Base-by-base conservation (phyloP, 1,140 invertebrate species). In the Bilobella aurantiaca region DNA sequence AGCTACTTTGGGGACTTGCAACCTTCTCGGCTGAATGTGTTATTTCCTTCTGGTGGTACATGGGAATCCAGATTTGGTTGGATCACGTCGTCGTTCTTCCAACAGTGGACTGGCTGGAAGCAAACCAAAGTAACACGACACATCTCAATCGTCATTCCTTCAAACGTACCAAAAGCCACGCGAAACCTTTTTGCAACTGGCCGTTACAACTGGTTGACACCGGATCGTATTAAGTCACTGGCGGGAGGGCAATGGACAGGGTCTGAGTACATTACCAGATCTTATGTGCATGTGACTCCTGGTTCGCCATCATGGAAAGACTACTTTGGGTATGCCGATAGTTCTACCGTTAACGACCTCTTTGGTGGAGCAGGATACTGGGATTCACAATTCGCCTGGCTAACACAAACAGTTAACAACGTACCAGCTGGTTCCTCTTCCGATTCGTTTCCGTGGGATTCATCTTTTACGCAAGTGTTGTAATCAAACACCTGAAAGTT, bases 181-280 rank as follows among this genome's bases (percentile, higher is more conserved):
- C 5, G 3, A 3, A 21, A 3, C 3, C 32, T 34, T 18, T 62
- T 62, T 62, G 25, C 3, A 46, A 42, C 29, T 62, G 59, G 59
- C 3, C 59, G 16, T n/a, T 3, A 42, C 3, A 62, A 62, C 32
- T 62, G 59, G 59, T 27, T 62, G 23, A 62, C 59, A 3, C 59
- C 59, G 23, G 59, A 62, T 23, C 29, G 32, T 8, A 12, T 34
- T 18, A 62, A 34, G 32, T 3, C 46, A 16, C 59, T 62, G 30
- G 31, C 14, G 16, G 59, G 59, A n/a, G 59, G 59, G 28, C 14
- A 25, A 3, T 62, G 59, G 59, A 42, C 59, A 12, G 32, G 29
- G 16, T 8, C 31, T 37, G 32, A 5, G 29, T 62, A 37, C 21
- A 18, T 62, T 27, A 62, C 59, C 12, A 5, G 2, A 46, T 12